Percentiles rank a stretch among this genome's conserved stretches.
These are phyloP conservation scores for Helogale parvula DNA, from an alignment of 2,113 vertebrate species.

Conservation along the genomic window DNA sequence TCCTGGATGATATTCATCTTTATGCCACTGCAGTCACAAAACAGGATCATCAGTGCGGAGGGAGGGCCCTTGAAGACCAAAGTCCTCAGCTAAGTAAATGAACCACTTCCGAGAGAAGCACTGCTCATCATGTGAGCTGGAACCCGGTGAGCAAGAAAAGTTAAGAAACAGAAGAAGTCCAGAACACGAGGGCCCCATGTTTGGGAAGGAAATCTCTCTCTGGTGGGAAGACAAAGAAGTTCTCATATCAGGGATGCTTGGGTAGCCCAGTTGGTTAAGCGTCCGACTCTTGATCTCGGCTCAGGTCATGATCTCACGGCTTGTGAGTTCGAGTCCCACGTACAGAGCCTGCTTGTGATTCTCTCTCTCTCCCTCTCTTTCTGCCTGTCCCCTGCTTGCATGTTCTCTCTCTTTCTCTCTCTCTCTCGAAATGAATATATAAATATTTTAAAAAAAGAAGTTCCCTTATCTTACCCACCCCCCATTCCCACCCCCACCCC, in stretches of 20 bases:
- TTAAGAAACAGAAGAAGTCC: neutral
- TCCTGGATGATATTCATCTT: neutral
- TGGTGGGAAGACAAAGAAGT: neutral
- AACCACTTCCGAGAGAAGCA: neutral
- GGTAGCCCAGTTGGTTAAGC: too few relatives aligned
- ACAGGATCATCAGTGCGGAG: neutral
- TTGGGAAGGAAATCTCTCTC: slow-evolving; percentile 20
- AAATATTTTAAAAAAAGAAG: neutral
- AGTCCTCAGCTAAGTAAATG: neutral
- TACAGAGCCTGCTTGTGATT: too few relatives aligned
- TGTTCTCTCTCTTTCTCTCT: too few relatives aligned
- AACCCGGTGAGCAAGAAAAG: neutral
- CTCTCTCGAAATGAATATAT: too few relatives aligned
- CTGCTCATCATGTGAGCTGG: neutral
- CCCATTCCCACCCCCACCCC: neutral
- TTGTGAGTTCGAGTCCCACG: too few relatives aligned
- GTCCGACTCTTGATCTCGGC: too few relatives aligned
- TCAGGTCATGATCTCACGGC: too few relatives aligned
- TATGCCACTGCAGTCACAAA: neutral
- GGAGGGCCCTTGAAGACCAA: neutral
- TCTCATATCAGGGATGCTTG: neutral
- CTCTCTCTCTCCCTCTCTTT: too few relatives aligned
- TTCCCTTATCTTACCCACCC: neutral
- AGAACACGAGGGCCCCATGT: neutral
- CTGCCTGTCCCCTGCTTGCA: too few relatives aligned